Evolutionary conservation across 2,888 invertebrate species (phyloP).

Genomic region (Chrysolina oricalcia): DNA sequence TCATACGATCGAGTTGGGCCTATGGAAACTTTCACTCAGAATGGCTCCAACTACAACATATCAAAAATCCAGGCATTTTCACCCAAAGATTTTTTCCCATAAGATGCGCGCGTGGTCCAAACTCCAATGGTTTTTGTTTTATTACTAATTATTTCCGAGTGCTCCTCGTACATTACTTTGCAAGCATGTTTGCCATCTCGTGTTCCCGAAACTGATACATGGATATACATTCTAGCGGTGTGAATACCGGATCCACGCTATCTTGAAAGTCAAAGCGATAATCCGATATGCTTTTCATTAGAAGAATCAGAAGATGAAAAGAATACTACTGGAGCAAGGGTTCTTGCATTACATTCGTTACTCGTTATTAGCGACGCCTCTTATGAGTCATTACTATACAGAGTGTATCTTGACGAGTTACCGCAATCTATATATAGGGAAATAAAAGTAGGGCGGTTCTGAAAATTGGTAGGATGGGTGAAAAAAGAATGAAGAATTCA

Average conservation of each 20-base stretch:
- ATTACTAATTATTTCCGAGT: not conserved
- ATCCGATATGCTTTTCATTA: constrained; percentile 8
- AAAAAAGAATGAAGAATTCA: too few species aligned
- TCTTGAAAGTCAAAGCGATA: constrained; percentile 6
- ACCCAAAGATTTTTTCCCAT: too few species aligned
- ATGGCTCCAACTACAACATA: too few species aligned
- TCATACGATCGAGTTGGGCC: too few species aligned
- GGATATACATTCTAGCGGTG: not conserved
- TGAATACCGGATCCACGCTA: constrained; percentile 15
- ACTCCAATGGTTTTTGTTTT: not conserved
- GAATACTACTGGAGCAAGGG: not conserved
- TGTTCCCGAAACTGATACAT: constrained; percentile 8
- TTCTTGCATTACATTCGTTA: constrained; percentile 2
- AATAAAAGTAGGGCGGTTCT: too few species aligned
- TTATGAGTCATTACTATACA: not conserved
- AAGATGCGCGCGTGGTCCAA: not conserved
- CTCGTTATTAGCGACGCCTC: not conserved
- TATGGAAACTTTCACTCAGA: too few species aligned
- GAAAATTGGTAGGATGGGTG: too few species aligned
- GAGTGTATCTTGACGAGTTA: too few species aligned
- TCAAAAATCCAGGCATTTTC: too few species aligned
- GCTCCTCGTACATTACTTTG: not conserved
- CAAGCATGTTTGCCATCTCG: not conserved
- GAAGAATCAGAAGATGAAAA: constrained; percentile 4
- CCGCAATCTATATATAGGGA: too few species aligned